A percentile compares a stretch with the other conserved stretches of the same genome.
phyloP scores from a whole-genome alignment of 2,888 invertebrate genomes.

The Gerris lacustris region DNA sequence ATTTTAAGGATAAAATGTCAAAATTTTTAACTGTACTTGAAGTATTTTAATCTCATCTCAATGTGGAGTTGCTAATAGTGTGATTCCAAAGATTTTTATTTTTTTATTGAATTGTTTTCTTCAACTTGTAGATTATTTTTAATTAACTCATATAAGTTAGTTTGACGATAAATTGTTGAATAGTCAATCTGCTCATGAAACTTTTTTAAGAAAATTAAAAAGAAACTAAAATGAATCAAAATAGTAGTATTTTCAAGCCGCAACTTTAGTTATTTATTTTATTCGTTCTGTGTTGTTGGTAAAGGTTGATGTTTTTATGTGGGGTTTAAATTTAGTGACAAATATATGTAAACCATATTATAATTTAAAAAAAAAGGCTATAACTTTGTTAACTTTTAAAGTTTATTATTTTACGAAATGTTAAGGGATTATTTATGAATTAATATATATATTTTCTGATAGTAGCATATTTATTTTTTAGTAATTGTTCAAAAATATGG shows the following conservation, averaged over 20 bases:
- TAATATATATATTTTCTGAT: neutral
- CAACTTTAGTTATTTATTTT: neutral
- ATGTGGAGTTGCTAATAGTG: neutral
- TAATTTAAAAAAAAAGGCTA: neutral
- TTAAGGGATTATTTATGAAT: constrained; percentile 2
- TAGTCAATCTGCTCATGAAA: neutral
- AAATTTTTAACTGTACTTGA: too few species aligned
- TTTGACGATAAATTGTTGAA: neutral
- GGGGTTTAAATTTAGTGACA: neutral
- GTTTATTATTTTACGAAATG: constrained; percentile 1
- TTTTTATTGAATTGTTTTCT: neutral
- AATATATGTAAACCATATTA: neutral
- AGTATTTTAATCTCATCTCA: neutral
- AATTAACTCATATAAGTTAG: neutral
- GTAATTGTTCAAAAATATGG: neutral
- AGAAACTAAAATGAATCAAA: neutral
- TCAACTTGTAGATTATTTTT: neutral
- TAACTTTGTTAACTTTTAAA: constrained; percentile 1
- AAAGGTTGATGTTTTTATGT: neutral
- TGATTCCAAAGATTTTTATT: neutral
- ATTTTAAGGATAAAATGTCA: too few species aligned
- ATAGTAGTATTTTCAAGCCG: neutral
- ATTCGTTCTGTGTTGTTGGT: neutral
- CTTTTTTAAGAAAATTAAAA: neutral
- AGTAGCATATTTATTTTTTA: neutral